Evolutionary conservation across 2,113 vertebrate species (phyloP).

Genomic region (Martes martes): DNA sequence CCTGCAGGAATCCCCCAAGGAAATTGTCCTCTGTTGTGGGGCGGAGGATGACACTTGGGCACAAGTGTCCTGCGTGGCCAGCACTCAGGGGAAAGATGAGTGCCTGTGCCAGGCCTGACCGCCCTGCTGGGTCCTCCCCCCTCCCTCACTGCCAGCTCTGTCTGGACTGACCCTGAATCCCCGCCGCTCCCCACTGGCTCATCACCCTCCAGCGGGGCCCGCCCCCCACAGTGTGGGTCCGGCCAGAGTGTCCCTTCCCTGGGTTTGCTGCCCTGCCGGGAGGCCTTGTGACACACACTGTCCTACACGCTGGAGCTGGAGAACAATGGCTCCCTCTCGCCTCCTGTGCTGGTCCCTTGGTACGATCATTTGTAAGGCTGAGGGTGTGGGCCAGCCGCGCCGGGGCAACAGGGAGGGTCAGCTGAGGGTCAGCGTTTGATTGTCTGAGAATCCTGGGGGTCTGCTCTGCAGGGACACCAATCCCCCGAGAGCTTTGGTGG

Average conservation of each 20-base stretch:
- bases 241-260: neutral
- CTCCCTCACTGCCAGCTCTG: neutral
- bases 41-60: neutral
- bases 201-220: neutral
- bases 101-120: neutral
- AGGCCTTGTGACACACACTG: neutral
- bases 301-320: neutral
- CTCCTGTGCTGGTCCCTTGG: neutral
- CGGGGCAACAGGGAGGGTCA: neutral
- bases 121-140: neutral
- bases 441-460: neutral
- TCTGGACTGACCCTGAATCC: neutral
- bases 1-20: too few relatives aligned
- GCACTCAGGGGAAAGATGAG: neutral
- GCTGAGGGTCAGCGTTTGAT: neutral
- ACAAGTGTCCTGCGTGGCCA: neutral
- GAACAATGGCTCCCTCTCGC: conserved; percentile 14
- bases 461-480: neutral
- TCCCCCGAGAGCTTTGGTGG: too few relatives aligned
- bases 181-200: neutral
- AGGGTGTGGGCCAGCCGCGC: neutral
- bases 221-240: neutral
- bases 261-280: neutral
- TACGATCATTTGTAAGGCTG: neutral
- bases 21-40: neutral